These are phyloP conservation scores for Mandrillus leucophaeus DNA, from an alignment of 2,113 vertebrate species.

Conservation along the genomic window DNA sequence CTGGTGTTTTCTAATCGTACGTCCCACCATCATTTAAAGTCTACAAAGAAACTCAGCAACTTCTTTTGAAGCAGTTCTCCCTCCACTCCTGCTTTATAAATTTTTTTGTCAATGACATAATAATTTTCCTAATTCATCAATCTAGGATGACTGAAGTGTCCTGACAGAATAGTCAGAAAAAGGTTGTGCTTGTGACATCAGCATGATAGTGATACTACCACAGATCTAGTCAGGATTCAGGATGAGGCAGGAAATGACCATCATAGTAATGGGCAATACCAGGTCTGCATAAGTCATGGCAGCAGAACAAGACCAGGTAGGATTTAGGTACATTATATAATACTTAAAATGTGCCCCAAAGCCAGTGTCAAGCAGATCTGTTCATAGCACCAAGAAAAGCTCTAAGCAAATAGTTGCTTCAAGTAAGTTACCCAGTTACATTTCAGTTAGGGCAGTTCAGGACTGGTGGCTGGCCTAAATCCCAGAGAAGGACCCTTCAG, in stretches of 20 bases:
- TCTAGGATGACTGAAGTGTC: neutral
- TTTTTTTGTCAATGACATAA: neutral
- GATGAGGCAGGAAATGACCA: neutral
- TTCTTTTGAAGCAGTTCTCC: constrained; percentile 2
- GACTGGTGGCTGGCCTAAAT: neutral
- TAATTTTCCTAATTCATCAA: neutral
- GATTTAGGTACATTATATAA: neutral
- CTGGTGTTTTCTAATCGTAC: neutral
- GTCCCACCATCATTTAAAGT: neutral
- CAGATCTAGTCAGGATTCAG: neutral
- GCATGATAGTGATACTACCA: neutral
- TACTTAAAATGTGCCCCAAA: neutral
- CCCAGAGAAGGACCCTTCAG: neutral
- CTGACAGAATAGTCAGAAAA: neutral
- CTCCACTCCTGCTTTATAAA: neutral
- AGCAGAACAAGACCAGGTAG: neutral
- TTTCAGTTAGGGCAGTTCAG: constrained; percentile 7
- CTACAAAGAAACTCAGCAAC: neutral
- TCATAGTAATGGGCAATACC: neutral
- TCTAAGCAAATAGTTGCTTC: neutral
- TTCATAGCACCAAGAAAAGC: neutral
- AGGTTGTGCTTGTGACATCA: neutral
- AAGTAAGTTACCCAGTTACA: neutral
- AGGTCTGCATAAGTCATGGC: neutral
- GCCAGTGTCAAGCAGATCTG: neutral